Percentiles rank a stretch among this genome's conserved stretches.
phyloP scores from a whole-genome alignment of 2,888 invertebrate species.

The Ypsolopha scabrella region DNA sequence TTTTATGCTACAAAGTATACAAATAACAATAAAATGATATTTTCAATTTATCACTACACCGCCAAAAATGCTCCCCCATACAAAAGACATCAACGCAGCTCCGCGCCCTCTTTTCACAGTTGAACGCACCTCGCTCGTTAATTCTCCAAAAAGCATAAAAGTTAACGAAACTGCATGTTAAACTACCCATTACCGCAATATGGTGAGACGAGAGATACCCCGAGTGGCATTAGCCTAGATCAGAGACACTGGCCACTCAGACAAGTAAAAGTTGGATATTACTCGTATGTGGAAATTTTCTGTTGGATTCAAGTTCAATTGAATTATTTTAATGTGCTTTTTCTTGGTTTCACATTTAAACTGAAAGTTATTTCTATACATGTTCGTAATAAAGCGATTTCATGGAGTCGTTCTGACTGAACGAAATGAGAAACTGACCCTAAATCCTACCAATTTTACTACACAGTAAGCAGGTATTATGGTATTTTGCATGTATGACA shows the following conservation, averaged over 20 bases:
- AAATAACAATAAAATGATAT: too few relatives aligned
- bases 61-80: neutral
- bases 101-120: neutral
- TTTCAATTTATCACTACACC: neutral
- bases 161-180: neutral
- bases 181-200: neutral
- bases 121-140: neutral
- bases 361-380: too few relatives aligned
- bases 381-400: too few relatives aligned
- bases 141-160: neutral
- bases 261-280: neutral
- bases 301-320: neutral
- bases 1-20: too few relatives aligned
- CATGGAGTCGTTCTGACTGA: too few relatives aligned
- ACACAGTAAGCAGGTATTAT: too few relatives aligned
- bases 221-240: neutral
- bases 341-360: too few relatives aligned
- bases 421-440: too few relatives aligned
- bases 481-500: too few relatives aligned
- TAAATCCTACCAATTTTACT: too few relatives aligned
- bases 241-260: neutral
- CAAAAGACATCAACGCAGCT: constrained; percentile 3
- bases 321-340: neutral
- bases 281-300: neutral
- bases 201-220: neutral